Evolutionary conservation across 2,113 vertebrate genomes (phyloP).

Genomic region (Corythornis cristatus): DNA sequence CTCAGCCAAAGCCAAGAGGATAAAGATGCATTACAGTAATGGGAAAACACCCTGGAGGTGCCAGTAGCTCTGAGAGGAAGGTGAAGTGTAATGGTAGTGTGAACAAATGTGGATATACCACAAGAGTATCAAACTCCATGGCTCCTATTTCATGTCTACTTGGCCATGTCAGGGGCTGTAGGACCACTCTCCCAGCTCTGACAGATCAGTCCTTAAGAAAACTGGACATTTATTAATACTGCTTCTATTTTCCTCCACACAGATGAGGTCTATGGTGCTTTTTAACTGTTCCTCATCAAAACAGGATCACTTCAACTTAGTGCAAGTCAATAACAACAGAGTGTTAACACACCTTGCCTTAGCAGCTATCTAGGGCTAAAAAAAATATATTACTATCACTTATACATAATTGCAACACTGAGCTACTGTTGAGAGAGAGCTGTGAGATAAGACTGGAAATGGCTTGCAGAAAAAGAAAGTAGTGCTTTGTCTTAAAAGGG

Average conservation of each 20-base stretch:
- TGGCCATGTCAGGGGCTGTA: neutral
- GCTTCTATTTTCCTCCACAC: neutral
- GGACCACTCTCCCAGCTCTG: neutral
- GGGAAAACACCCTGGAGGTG: neutral
- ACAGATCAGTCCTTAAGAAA: neutral
- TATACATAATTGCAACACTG: neutral
- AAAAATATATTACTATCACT: neutral
- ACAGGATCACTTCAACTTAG: neutral
- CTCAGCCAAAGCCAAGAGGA: neutral
- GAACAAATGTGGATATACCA: rapidly evolving
- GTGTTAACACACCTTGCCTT: neutral
- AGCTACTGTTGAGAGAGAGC: neutral
- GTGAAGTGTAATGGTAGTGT: neutral
- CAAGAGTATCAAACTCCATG: neutral
- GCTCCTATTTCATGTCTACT: neutral
- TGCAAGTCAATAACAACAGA: neutral
- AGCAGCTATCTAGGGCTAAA: neutral
- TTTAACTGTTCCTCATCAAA: neutral
- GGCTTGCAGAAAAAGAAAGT: neutral
- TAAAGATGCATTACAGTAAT: neutral
- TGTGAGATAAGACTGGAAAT: neutral
- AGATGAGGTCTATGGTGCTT: neutral
- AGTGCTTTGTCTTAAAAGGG: neutral
- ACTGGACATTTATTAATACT: neutral
- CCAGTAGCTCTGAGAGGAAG: neutral